Conservation (phyloP, 1,140 invertebrate species). For the Neelides sp. region DNA sequence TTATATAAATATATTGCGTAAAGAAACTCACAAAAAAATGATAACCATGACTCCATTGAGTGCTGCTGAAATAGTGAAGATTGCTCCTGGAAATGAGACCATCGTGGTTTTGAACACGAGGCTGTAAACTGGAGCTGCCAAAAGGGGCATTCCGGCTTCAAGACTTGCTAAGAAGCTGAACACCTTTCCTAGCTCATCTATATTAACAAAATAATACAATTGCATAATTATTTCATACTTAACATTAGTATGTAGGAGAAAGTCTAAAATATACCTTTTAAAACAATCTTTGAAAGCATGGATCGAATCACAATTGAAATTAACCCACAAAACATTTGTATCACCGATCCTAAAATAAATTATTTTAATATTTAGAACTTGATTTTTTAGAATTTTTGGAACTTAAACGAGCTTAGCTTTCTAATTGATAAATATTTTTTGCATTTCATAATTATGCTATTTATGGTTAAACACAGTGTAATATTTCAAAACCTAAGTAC, state of each 20-base stretch:
- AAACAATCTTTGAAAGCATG: slow-evolving; percentile 25
- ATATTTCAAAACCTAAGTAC: slow-evolving; percentile 24
- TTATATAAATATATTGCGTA: no score
- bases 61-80: slow-evolving; percentile 11
- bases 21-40: not conserved
- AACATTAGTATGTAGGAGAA: no score
- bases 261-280: no score
- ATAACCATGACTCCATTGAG: not conserved
- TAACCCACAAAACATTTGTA: slow-evolving; percentile 25
- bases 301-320: slow-evolving; percentile 19
- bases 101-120: slow-evolving; percentile 12
- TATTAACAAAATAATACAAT: no score
- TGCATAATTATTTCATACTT: no score
- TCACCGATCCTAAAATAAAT: slow-evolving; percentile 2
- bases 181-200: slow-evolving; percentile 27
- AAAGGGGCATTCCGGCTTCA: slow-evolving; percentile 22
- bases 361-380: not conserved
- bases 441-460: no score
- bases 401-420: no score
- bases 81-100: slow-evolving; percentile 8
- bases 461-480: no score
- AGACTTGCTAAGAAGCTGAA: slow-evolving; percentile 18
- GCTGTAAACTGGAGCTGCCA: slow-evolving; percentile 20
- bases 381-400: not conserved
- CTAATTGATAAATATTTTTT: no score